Evolutionary conservation across 2,888 invertebrate species (phyloP).

Genomic region (Crocallis elinguaria): DNA sequence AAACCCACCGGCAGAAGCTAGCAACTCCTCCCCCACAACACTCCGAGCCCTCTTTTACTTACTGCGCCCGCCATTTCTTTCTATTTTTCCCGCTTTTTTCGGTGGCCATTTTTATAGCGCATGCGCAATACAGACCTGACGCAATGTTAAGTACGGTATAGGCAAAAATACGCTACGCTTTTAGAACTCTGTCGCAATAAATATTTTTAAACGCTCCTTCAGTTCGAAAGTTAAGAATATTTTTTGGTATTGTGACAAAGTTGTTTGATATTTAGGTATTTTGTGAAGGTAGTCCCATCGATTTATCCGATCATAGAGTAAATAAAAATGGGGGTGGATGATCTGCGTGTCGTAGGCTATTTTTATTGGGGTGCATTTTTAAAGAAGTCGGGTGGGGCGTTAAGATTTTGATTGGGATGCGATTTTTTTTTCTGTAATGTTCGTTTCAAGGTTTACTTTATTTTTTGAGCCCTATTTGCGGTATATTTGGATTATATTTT

Average conservation of each 20-base stretch:
- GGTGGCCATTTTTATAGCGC: conserved; percentile 80
- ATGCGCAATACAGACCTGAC: conserved; percentile 59
- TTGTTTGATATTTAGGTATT: neutral
- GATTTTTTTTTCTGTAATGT: conserved; percentile 25
- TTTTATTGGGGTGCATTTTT: conserved; percentile 40
- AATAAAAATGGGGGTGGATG: conserved; percentile 61
- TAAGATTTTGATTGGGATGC: conserved; percentile 24
- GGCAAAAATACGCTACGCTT: neutral
- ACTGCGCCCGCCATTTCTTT: conserved; percentile 66
- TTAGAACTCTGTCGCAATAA: conserved; percentile 14
- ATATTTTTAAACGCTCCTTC: neutral
- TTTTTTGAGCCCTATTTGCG: conserved; percentile 6
- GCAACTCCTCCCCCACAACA: conserved; percentile 42
- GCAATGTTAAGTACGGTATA: conserved; percentile 5
- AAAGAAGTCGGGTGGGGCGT: conserved; percentile 28
- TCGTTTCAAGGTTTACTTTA: conserved; percentile 11
- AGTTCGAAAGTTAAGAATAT: neutral
- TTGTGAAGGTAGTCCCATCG: conserved; percentile 54
- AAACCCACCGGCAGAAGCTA: conserved; percentile 33
- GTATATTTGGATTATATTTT: conserved; percentile 2
- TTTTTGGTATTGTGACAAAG: conserved; percentile 7
- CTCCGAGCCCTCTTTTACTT: conserved; percentile 61
- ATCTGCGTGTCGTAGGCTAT: conserved; percentile 39
- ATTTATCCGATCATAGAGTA: conserved; percentile 69
- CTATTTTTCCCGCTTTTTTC: conserved; percentile 81